These are phyloP conservation scores for Parus major DNA, from an alignment of 2,113 vertebrate species.

Conservation along the genomic window DNA sequence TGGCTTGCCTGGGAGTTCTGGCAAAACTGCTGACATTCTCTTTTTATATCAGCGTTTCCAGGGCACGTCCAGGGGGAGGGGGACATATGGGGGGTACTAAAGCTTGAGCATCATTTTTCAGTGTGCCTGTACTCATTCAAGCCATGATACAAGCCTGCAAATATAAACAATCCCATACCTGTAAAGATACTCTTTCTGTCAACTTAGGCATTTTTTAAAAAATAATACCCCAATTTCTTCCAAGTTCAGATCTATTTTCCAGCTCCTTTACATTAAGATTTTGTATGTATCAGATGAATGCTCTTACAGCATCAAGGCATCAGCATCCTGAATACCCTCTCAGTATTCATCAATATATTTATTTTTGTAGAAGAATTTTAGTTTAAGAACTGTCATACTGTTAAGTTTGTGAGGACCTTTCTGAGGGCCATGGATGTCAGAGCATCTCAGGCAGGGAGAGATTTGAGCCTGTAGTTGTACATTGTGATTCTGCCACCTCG, in stretches of 20 bases:
- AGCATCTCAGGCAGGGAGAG: not conserved
- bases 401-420: not conserved
- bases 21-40: constrained; percentile 1
- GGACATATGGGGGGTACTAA: not conserved
- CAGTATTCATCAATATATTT: not conserved
- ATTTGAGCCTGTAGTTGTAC: not conserved
- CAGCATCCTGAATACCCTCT: not conserved
- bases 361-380: not conserved
- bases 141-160: not conserved
- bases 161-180: not conserved
- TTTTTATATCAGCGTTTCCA: not conserved
- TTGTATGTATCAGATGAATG: not conserved
- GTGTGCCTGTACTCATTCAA: not conserved
- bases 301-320: not conserved
- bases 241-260: not conserved
- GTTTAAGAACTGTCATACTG: not conserved
- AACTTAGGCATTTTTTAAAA: not conserved
- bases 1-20: not conserved
- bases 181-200: not conserved
- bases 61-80: not conserved
- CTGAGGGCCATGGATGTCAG: not conserved
- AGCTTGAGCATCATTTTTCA: not conserved
- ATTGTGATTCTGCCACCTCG: fast-evolving
- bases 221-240: not conserved
- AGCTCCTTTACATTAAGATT: not conserved